Evolutionary conservation across 1,140 invertebrate species (phyloP).

Genomic region (Bilobella aurantiaca): DNA sequence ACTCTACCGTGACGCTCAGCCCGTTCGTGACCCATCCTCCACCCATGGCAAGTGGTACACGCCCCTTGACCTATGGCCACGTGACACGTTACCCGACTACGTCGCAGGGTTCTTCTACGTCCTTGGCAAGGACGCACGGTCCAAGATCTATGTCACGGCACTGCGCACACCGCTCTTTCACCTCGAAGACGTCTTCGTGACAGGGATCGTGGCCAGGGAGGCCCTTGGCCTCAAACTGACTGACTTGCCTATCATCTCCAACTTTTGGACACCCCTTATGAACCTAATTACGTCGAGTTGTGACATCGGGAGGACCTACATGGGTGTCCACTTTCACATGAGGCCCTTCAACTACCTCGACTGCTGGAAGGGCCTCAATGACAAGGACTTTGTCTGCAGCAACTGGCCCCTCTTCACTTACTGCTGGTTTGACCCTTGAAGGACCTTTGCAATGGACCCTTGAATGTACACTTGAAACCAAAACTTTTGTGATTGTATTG

Average conservation of each 20-base stretch:
- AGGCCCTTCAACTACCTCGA: background rate
- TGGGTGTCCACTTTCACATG: conserved; percentile 4
- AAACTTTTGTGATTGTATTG: no score
- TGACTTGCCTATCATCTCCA: conserved; percentile 5
- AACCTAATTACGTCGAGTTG: conserved; percentile 10
- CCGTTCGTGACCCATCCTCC: conserved; percentile 24
- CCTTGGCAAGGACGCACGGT: conserved; percentile 58
- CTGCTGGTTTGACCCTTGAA: background rate
- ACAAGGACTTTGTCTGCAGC: conserved; percentile 1
- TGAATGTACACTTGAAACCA: background rate
- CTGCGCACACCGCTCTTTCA: conserved; percentile 59
- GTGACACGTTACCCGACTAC: conserved; percentile 35
- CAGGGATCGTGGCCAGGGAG: conserved; percentile 45
- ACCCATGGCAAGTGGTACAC: conserved; percentile 37
- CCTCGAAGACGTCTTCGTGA: conserved; percentile 76
- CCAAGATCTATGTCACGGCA: conserved; percentile 56
- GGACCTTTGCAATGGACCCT: background rate
- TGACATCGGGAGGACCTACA: conserved; percentile 1
- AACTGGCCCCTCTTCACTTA: background rate
- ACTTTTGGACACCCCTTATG: conserved; percentile 8
- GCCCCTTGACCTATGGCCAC: conserved; percentile 27
- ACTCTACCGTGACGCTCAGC: conserved; percentile 15
- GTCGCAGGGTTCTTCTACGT: conserved; percentile 49
- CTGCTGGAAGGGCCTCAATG: conserved; percentile 18
- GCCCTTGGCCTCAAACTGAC: conserved; percentile 16